Evolutionary conservation across 2,113 vertebrate genomes (phyloP).

Genomic region (Megatriorchis doriae): DNA sequence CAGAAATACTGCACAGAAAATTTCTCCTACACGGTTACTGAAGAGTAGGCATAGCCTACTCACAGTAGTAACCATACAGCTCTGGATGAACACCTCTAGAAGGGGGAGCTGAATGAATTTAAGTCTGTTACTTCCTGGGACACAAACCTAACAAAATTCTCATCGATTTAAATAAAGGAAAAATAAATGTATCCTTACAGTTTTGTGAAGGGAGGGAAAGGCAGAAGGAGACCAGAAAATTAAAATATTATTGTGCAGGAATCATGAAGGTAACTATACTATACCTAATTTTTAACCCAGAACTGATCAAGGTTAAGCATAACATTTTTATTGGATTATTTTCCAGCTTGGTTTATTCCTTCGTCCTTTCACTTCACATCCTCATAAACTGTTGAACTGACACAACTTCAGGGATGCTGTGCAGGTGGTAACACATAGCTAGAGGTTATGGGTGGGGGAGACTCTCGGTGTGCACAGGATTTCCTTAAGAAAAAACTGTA

Average conservation of each 20-base stretch:
- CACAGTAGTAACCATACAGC: neutral
- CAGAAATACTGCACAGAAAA: neutral
- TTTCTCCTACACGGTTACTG: neutral
- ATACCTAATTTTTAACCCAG: neutral
- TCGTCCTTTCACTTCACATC: neutral
- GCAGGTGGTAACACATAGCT: neutral
- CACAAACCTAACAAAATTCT: neutral
- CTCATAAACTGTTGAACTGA: neutral
- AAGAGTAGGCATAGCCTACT: neutral
- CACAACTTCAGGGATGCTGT: neutral
- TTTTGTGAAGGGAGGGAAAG: neutral
- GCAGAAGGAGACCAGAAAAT: neutral
- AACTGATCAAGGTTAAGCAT: neutral
- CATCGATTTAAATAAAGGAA: neutral
- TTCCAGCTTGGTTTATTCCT: neutral
- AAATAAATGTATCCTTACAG: neutral
- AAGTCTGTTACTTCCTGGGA: neutral
- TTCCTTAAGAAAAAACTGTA: neutral
- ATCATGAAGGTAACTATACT: neutral
- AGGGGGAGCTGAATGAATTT: neutral
- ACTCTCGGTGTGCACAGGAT: neutral
- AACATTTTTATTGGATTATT: neutral
- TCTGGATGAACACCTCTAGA: neutral
- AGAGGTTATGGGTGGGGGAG: neutral
- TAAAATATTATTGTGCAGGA: neutral